Evolutionary conservation across 1,140 invertebrate species (phyloP).

Genomic region (Drosophila pandora): DNA sequence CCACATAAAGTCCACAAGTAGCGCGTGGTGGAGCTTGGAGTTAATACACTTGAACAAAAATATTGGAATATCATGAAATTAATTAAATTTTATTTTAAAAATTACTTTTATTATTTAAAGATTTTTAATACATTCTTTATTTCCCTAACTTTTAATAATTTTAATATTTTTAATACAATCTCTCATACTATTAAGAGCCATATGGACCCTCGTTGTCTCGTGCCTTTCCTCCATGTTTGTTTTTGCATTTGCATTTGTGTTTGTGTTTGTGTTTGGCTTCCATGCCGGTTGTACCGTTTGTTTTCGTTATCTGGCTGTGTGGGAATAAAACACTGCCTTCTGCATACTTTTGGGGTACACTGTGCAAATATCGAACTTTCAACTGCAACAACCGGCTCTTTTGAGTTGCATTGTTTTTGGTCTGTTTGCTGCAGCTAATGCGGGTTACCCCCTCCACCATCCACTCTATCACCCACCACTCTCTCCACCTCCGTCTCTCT

Average conservation of each 20-base stretch:
- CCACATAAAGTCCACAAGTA: conserved; percentile 38
- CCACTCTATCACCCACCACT: not conserved
- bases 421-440: conserved; percentile 57
- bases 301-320: conserved; percentile 65
- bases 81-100: not conserved
- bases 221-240: conserved; percentile 17
- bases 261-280: conserved; percentile 41
- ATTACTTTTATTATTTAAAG: not conserved
- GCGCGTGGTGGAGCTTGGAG: conserved; percentile 65
- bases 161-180: not conserved
- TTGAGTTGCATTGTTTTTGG: conserved; percentile 55
- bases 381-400: conserved; percentile 41
- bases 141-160: too few relatives aligned
- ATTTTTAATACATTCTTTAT: not conserved
- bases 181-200: conserved; percentile 1
- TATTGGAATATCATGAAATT: not conserved
- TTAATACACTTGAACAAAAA: conserved; percentile 28
- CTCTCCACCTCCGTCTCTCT: conserved; percentile 7
- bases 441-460: conserved; percentile 24
- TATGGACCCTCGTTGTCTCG: conserved; percentile 29
- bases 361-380: conserved; percentile 59
- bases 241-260: conserved; percentile 39
- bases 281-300: conserved; percentile 67
- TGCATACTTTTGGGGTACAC: conserved; percentile 70
- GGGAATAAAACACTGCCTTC: conserved; percentile 36